These are phyloP conservation scores for Theonella swinhoei DNA, from an alignment of 37 sponge, comb jelly and placozoan genomes.

Conservation along the genomic window DNA sequence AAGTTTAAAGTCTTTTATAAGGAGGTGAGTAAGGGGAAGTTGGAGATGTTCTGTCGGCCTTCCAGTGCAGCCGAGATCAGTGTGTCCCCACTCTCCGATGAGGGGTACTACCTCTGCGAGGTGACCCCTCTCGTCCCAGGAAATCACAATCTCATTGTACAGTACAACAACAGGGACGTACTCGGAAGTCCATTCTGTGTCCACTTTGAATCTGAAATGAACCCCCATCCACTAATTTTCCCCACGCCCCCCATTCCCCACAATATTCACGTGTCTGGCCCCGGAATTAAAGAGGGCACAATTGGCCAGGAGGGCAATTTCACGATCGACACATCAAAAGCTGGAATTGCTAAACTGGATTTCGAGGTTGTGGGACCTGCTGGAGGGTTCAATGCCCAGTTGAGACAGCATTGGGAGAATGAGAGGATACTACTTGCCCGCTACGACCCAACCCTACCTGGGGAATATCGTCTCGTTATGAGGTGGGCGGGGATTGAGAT, in stretches of 20 bases:
- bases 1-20: conserved; percentile 48
- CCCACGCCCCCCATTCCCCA: conserved; percentile 57
- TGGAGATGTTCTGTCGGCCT: conserved; percentile 34
- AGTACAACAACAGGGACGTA: conserved; percentile 54
- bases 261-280: conserved; percentile 60
- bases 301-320: conserved; percentile 73
- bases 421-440: conserved; percentile 51
- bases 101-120: conserved; percentile 31
- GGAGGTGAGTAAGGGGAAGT: conserved; percentile 22
- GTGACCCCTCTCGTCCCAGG: conserved; percentile 24
- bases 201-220: conserved; percentile 9
- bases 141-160: conserved; percentile 6
- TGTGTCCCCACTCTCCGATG: not conserved
- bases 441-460: conserved; percentile 63
- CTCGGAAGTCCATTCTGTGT: conserved; percentile 73
- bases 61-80: conserved; percentile 29
- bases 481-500: conserved; percentile 71
- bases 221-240: conserved; percentile 17
- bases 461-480: conserved; percentile 65
- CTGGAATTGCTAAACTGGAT: conserved; percentile 74
- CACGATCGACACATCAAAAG: conserved; percentile 66
- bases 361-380: conserved; percentile 76
- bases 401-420: conserved; percentile 44
- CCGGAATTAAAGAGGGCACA: conserved; percentile 61
- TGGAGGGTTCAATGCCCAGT: conserved; percentile 70